phyloP scores from a whole-genome alignment of 2,797 vertebrate species.

The Sebastes hubbsi region DNA sequence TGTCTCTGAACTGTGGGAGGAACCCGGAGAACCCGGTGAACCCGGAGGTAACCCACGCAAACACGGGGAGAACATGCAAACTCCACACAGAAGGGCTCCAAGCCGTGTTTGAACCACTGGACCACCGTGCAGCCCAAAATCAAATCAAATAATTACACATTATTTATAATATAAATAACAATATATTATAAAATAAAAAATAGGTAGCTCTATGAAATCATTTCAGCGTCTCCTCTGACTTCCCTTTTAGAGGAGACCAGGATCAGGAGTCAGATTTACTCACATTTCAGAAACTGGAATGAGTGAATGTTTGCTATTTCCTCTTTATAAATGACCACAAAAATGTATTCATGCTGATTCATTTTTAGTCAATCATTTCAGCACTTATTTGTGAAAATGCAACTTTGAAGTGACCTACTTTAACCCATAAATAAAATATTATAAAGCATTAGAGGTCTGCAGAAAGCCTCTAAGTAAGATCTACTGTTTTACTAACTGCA shows the following conservation, averaged over 20 bases:
- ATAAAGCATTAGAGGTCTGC: not conserved
- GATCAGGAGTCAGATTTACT: too few relatives aligned
- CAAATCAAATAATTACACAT: not conserved
- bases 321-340: not conserved
- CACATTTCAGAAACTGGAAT: not conserved
- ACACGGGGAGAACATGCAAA: too few relatives aligned
- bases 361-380: not conserved
- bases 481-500: not conserved
- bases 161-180: not conserved
- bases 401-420: not conserved
- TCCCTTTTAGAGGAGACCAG: not conserved
- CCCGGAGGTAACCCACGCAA: too few relatives aligned
- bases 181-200: not conserved
- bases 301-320: not conserved
- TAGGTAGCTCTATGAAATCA: not conserved
- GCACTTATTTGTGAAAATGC: not conserved
- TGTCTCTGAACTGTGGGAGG: too few relatives aligned
- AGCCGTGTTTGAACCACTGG: fast-evolving
- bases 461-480: not conserved
- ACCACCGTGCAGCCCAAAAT: not conserved
- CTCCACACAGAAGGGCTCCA: too few relatives aligned
- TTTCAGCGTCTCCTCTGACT: not conserved
- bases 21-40: too few relatives aligned
- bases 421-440: not conserved
- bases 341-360: not conserved